These are phyloP conservation scores for Helicoverpa assulta DNA, from an alignment of 2,888 invertebrate species.

Conservation along the genomic window DNA sequence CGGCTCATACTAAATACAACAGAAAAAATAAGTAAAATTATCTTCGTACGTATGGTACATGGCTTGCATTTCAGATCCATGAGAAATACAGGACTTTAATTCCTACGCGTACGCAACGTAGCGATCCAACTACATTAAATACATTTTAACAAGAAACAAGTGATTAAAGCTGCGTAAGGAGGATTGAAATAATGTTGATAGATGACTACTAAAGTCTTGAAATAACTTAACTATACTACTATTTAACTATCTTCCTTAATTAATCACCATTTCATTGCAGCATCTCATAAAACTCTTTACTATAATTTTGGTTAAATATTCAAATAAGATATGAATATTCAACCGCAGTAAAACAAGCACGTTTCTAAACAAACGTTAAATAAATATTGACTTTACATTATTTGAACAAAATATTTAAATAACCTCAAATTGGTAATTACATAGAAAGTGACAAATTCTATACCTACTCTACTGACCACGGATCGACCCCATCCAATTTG, in stretches of 20 bases:
- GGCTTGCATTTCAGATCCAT: background rate
- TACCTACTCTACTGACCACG: background rate
- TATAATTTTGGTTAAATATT: too few relatives aligned
- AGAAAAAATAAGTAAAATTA: too few relatives aligned
- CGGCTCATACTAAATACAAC: too few relatives aligned
- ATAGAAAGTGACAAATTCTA: slow-evolving; percentile 18
- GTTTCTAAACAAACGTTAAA: background rate
- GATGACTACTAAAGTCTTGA: background rate
- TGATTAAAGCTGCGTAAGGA: background rate
- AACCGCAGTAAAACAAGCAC: slow-evolving; percentile 17
- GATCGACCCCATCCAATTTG: background rate
- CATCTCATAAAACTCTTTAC: too few relatives aligned
- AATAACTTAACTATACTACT: too few relatives aligned
- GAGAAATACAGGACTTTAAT: background rate
- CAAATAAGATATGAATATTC: slow-evolving; percentile 28
- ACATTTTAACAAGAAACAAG: background rate
- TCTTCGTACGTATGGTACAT: background rate
- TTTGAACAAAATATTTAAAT: slow-evolving; percentile 40
- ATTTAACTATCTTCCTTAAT: background rate
- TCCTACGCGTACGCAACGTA: slow-evolving; percentile 7
- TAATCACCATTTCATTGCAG: background rate
- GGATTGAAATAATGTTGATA: background rate
- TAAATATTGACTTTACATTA: slow-evolving; percentile 36
- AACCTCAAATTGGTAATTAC: slow-evolving; percentile 7
- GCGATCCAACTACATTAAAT: background rate